A percentile compares a stretch with the other conserved stretches of the same genome.
Evolutionary conservation across 2,888 invertebrate genomes (phyloP).

Genomic region (Hyposoter dolosus): DNA sequence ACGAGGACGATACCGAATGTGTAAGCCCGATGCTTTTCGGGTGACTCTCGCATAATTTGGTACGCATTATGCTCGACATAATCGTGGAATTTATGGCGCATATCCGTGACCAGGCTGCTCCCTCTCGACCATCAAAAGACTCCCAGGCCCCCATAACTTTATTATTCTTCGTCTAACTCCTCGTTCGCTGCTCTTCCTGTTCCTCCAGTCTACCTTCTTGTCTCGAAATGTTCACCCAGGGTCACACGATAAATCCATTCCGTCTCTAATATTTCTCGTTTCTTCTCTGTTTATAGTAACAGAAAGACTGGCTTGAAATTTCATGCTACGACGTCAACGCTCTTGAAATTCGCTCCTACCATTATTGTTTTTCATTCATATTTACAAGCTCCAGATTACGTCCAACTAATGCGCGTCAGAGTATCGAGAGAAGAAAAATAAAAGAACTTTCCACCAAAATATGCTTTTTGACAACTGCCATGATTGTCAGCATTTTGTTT

Average conservation of each 20-base stretch:
- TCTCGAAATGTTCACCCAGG: conserved; percentile 54
- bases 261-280: conserved; percentile 60
- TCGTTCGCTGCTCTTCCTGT: conserved; percentile 49
- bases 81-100: conserved; percentile 77
- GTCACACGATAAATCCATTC: conserved; percentile 64
- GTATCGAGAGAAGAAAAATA: not conserved
- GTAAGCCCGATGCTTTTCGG: conserved; percentile 38
- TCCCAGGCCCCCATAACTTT: conserved; percentile 56
- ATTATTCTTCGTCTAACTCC: conserved; percentile 52
- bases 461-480: not conserved
- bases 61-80: conserved; percentile 74
- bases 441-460: not conserved
- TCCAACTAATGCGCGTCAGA: conserved; percentile 35
- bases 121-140: conserved; percentile 54
- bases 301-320: conserved; percentile 60
- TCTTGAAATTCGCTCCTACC: conserved; percentile 68
- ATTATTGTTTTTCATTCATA: conserved; percentile 78
- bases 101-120: conserved; percentile 62
- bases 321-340: conserved; percentile 64
- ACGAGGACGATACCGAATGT: not conserved
- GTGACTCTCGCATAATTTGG: conserved; percentile 71
- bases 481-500: conserved; percentile 22
- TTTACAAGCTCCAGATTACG: conserved; percentile 80
- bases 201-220: conserved; percentile 34
- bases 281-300: conserved; percentile 69